Evolutionary conservation across 2,888 invertebrate species (phyloP).

Genomic region (Pyralis farinalis): DNA sequence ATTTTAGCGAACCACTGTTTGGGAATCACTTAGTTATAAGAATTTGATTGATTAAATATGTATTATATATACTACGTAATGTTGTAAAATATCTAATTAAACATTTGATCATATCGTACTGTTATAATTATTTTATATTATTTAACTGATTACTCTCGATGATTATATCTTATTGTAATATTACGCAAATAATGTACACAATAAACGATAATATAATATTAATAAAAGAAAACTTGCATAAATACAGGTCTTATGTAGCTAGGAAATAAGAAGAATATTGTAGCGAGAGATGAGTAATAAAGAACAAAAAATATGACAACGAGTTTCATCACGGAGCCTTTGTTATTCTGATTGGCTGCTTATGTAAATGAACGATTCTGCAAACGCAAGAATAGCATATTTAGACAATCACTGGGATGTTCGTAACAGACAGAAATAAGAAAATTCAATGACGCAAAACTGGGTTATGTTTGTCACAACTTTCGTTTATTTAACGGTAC

Average conservation of each 20-base stretch:
- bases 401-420: slow-evolving; percentile 14
- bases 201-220: neutral
- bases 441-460: neutral
- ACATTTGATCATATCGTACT: no score
- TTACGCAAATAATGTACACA: neutral
- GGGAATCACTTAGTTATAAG: no score
- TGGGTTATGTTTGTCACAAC: neutral
- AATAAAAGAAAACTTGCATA: neutral
- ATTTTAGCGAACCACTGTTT: no score
- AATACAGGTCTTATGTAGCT: slow-evolving; percentile 11
- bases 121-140: no score
- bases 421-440: neutral
- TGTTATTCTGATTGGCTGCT: slow-evolving; percentile 46
- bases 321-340: slow-evolving; percentile 39
- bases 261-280: slow-evolving; percentile 26
- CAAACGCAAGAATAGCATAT: slow-evolving; percentile 22
- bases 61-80: no score
- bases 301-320: slow-evolving; percentile 36
- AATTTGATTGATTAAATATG: no score
- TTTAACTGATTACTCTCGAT: no score
- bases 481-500: slow-evolving; percentile 1
- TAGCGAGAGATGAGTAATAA: slow-evolving; percentile 22
- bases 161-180: no score
- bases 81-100: no score
- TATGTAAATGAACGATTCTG: slow-evolving; percentile 40